A percentile compares a stretch with the other conserved stretches of the same genome.
Evolutionary conservation across 2,113 vertebrate genomes (phyloP).

Genomic region (Poecilia latipinna): DNA sequence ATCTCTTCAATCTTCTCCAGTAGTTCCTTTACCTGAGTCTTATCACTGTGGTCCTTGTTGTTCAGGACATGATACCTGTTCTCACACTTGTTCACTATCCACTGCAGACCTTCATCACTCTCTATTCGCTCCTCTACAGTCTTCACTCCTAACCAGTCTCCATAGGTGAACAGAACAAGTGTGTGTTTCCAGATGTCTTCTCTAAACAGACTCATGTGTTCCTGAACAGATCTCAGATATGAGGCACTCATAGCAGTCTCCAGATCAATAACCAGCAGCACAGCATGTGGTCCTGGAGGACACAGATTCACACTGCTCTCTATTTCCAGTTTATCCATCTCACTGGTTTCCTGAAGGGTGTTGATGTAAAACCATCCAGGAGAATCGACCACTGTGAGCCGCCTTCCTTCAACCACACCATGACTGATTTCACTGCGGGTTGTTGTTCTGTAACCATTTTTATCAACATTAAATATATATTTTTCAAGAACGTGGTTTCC

Average conservation of each 20-base stretch:
- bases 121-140: slow-evolving; percentile 23
- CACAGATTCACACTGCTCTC: slow-evolving; percentile 20
- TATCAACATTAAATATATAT: background rate
- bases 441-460: background rate
- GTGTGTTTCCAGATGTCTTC: slow-evolving; percentile 21
- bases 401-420: background rate
- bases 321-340: slow-evolving; percentile 31
- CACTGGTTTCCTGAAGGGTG: slow-evolving; percentile 23
- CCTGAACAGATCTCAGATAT: accelerated
- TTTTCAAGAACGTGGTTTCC: background rate
- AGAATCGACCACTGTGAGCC: slow-evolving; percentile 27
- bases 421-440: slow-evolving; percentile 7
- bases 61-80: slow-evolving; percentile 25
- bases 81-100: slow-evolving; percentile 26
- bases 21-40: slow-evolving; percentile 16
- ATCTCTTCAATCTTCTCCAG: slow-evolving; percentile 27
- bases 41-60: accelerated
- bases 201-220: slow-evolving; percentile 14
- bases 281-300: slow-evolving; percentile 18
- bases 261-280: slow-evolving; percentile 6
- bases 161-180: slow-evolving; percentile 5
- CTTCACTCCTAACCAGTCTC: background rate
- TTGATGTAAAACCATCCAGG: slow-evolving; percentile 3
- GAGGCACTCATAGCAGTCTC: accelerated
- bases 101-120: slow-evolving; percentile 19